phyloP scores from a whole-genome alignment of 2,888 invertebrate species.

The Aspidapion aeneum region DNA sequence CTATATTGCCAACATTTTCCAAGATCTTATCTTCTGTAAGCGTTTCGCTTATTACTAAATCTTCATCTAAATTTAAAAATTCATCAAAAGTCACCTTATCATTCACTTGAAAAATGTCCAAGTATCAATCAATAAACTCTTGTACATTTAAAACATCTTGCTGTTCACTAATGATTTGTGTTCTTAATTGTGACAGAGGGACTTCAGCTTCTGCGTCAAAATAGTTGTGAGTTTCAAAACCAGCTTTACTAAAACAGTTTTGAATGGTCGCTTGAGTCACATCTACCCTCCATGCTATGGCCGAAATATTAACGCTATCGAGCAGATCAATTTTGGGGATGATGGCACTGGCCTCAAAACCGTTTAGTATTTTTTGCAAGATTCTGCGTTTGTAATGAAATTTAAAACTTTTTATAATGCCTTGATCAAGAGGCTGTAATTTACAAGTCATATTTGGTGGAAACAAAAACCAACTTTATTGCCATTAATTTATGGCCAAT shows the following conservation, averaged over 20 bases:
- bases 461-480: constrained; percentile 15
- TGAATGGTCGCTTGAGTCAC: constrained; percentile 16
- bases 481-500: constrained; percentile 14
- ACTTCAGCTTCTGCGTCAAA: constrained; percentile 16
- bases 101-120: constrained; percentile 8
- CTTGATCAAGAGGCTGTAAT: constrained; percentile 16
- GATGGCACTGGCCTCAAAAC: neutral
- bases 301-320: constrained; percentile 6
- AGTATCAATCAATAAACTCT: constrained; percentile 6
- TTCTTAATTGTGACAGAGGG: constrained; percentile 4
- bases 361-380: neutral
- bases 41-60: constrained; percentile 11
- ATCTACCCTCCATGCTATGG: constrained; percentile 16
- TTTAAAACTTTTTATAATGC: constrained; percentile 18
- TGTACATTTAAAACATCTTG: constrained; percentile 3
- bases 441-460: constrained; percentile 18
- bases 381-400: constrained; percentile 7
- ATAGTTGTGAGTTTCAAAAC: constrained; percentile 9
- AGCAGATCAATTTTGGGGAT: constrained; percentile 15
- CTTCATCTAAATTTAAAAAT: constrained; percentile 14
- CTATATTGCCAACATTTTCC: constrained; percentile 11
- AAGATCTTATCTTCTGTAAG: constrained; percentile 15
- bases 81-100: constrained; percentile 12
- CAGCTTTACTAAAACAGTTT: constrained; percentile 20
- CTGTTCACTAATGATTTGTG: constrained; percentile 6